Conservation (phyloP, 2,113 vertebrate species). For the Gallinago media region DNA sequence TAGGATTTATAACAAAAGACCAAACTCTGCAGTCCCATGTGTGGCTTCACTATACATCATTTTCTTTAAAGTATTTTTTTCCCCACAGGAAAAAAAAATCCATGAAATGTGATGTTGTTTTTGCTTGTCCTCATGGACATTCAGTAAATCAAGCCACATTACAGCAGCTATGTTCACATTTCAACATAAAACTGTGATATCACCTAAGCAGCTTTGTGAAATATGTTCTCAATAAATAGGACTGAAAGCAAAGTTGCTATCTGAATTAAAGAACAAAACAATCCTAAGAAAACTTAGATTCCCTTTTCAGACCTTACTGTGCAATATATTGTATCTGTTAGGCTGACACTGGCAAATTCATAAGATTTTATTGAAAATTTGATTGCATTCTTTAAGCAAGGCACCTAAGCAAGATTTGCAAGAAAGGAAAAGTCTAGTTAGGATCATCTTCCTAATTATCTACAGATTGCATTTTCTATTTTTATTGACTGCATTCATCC, state of each 20-base stretch:
- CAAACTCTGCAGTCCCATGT: background rate
- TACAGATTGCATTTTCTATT: background rate
- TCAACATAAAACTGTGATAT: constrained; percentile 31
- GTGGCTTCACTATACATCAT: constrained; percentile 24
- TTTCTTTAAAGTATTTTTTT: constrained; percentile 11
- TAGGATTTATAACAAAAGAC: constrained; percentile 22
- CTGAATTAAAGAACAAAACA: background rate
- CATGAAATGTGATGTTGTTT: constrained; percentile 48
- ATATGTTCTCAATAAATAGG: constrained; percentile 21
- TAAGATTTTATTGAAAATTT: background rate
- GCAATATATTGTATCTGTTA: background rate
- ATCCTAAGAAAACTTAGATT: background rate
- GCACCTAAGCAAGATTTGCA: background rate
- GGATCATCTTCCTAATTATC: background rate
- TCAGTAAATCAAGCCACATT: constrained; percentile 54
- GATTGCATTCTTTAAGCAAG: background rate
- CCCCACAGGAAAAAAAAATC: background rate
- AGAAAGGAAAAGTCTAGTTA: background rate
- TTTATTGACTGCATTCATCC: background rate
- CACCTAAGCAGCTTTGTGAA: constrained; percentile 35
- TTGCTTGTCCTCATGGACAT: background rate
- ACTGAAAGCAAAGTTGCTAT: background rate
- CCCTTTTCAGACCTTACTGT: background rate
- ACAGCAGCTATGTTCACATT: background rate
- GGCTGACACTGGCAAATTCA: background rate